Percentiles rank a stretch among this genome's conserved stretches.
Conservation (phyloP, 2,113 vertebrate genomes). For the Cacatua alba region DNA sequence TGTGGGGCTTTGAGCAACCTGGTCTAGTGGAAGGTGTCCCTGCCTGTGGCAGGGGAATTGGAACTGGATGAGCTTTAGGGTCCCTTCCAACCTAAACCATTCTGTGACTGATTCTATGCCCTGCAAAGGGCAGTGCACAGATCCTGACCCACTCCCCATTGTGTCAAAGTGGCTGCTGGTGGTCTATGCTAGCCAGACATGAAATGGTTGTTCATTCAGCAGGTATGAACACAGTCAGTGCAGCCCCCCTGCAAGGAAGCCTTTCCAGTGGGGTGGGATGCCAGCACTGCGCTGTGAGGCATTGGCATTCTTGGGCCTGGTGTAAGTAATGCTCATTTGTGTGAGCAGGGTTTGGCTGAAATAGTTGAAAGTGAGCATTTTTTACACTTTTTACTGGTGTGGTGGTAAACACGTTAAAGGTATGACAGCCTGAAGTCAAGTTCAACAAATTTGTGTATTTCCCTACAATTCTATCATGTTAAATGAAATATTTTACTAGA, state of each 20-base stretch:
- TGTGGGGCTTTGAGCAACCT: neutral
- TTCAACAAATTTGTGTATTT: accelerated
- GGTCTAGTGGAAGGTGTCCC: neutral
- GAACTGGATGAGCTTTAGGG: neutral
- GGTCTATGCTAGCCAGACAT: accelerated
- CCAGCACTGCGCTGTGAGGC: accelerated
- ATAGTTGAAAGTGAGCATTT: accelerated
- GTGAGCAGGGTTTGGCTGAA: neutral
- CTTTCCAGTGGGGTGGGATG: neutral
- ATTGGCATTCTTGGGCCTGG: neutral
- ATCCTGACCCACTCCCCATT: accelerated
- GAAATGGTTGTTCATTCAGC: accelerated
- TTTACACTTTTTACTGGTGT: accelerated
- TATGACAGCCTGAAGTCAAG: neutral
- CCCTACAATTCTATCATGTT: neutral
- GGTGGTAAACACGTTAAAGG: accelerated
- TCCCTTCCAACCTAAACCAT: neutral
- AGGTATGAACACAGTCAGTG: accelerated
- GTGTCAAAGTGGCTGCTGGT: neutral
- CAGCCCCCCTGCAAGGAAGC: neutral
- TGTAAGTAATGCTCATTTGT: accelerated
- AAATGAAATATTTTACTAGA: neutral
- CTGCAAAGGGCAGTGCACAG: accelerated
- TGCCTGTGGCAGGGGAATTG: neutral
- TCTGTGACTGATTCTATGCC: neutral